Conservation (phyloP, 2,888 invertebrate genomes). For the Girardia tigrina region DNA sequence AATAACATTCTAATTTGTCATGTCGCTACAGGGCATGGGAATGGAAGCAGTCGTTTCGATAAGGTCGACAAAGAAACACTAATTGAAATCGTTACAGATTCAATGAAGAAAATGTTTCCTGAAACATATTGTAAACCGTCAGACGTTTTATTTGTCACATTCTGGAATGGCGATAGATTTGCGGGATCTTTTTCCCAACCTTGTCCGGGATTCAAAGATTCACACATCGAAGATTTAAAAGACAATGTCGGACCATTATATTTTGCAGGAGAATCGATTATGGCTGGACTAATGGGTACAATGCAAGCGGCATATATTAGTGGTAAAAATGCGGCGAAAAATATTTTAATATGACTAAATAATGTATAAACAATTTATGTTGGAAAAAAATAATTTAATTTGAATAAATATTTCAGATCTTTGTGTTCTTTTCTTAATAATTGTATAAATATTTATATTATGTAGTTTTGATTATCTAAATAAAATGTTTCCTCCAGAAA, state of each 20-base stretch:
- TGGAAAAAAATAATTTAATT: too few relatives aligned
- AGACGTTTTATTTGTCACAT: neutral
- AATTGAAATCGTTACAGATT: neutral
- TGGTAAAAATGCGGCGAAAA: constrained; percentile 17
- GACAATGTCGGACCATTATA: constrained; percentile 9
- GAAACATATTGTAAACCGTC: neutral
- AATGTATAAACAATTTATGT: too few relatives aligned
- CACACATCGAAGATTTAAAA: neutral
- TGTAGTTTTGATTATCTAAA: too few relatives aligned
- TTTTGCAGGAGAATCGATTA: constrained; percentile 24
- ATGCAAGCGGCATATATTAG: constrained; percentile 27
- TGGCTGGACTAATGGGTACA: neutral
- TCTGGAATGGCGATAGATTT: neutral
- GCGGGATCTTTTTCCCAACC: neutral
- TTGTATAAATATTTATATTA: too few relatives aligned
- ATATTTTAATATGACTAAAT: too few relatives aligned
- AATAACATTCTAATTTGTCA: neutral
- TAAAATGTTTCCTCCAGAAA: too few relatives aligned
- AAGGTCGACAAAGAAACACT: neutral
- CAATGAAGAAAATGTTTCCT: neutral
- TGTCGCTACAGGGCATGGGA: neutral
- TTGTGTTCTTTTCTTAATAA: too few relatives aligned
- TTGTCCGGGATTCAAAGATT: neutral
- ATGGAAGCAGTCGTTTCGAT: neutral
- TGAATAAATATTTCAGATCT: too few relatives aligned